These are phyloP conservation scores for Drosophila paranaensis DNA, from an alignment of 2,888 invertebrate species.

Conservation along the genomic window DNA sequence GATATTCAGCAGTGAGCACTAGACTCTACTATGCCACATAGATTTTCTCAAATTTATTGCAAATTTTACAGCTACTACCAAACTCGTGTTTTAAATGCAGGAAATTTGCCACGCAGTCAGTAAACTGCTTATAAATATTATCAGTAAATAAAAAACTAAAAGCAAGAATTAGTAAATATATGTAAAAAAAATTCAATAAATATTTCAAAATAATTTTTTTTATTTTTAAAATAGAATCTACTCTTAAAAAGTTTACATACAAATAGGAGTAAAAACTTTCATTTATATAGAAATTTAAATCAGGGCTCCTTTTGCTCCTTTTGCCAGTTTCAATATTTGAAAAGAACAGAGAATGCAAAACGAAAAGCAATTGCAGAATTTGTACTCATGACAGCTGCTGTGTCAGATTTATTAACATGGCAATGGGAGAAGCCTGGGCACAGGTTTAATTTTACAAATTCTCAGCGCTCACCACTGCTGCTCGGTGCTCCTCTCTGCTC, in stretches of 20 bases:
- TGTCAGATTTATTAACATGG: constrained; percentile 23
- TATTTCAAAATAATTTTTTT: too few relatives aligned
- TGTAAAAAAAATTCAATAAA: not conserved
- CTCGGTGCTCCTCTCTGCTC: not conserved
- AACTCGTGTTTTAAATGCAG: too few relatives aligned
- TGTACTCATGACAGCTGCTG: not conserved
- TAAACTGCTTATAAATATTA: too few relatives aligned
- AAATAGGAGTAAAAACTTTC: not conserved
- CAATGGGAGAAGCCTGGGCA: not conserved
- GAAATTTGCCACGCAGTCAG: too few relatives aligned
- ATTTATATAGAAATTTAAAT: not conserved
- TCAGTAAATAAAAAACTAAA: too few relatives aligned
- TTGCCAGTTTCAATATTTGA: not conserved
- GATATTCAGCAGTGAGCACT: too few relatives aligned
- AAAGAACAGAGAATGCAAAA: not conserved
- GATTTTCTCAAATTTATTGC: too few relatives aligned
- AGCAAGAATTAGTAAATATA: too few relatives aligned
- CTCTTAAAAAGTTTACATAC: too few relatives aligned
- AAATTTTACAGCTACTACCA: too few relatives aligned
- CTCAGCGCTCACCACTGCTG: constrained; percentile 15
- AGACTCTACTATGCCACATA: too few relatives aligned
- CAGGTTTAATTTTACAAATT: constrained; percentile 19
- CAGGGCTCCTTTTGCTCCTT: not conserved
- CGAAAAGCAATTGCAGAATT: not conserved
- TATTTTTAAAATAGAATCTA: too few relatives aligned